Evolutionary conservation across 2,797 vertebrate genomes (phyloP).

Genomic region (Semaprochilodus insignis): DNA sequence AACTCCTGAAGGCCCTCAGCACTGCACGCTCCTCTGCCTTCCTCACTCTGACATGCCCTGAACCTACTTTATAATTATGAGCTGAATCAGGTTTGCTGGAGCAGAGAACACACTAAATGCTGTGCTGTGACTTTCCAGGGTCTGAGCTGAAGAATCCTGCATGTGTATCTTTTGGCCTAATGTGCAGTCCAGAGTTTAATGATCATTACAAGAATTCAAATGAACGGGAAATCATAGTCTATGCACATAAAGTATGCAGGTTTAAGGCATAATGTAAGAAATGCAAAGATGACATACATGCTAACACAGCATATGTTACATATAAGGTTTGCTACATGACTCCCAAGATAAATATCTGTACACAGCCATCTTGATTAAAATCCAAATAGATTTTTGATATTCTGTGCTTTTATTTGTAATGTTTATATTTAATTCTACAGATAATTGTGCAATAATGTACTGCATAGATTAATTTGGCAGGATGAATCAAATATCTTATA

Average conservation of each 20-base stretch:
- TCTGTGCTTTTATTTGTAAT: too few relatives aligned
- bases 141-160: background rate
- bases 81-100: background rate
- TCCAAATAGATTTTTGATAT: too few relatives aligned
- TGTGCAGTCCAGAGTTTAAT: background rate
- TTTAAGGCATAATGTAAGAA: background rate
- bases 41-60: background rate
- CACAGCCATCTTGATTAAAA: too few relatives aligned
- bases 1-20: background rate
- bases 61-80: constrained; percentile 16
- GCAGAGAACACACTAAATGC: constrained; percentile 6
- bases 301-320: too few relatives aligned
- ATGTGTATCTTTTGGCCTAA: background rate
- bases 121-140: background rate
- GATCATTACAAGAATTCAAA: background rate
- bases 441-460: too few relatives aligned
- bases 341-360: too few relatives aligned
- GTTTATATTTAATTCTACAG: too few relatives aligned
- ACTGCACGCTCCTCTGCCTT: constrained; percentile 2
- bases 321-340: too few relatives aligned
- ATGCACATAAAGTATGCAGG: background rate
- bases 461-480: too few relatives aligned
- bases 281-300: too few relatives aligned
- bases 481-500: too few relatives aligned
- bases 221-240: background rate